Evolutionary conservation across 2,888 invertebrate species (phyloP).

Genomic region (Epirrhoe tristata): DNA sequence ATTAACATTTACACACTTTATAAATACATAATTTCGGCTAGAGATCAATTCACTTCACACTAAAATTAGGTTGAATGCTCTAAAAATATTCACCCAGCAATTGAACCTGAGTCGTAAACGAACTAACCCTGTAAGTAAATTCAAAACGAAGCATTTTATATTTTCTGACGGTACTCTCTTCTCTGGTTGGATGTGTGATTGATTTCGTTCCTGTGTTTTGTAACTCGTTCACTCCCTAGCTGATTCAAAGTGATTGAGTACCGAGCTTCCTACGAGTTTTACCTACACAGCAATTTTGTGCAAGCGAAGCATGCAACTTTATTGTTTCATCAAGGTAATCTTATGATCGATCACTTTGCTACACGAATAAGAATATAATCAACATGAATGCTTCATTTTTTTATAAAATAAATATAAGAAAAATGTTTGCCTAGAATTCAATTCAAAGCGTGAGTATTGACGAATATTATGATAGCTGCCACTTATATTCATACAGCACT

Average conservation of each 20-base stretch:
- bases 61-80: too few species aligned
- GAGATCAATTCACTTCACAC: too few species aligned
- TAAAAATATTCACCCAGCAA: too few species aligned
- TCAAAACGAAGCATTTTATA: conserved; percentile 29
- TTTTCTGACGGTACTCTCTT: conserved; percentile 35
- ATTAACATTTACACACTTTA: too few species aligned
- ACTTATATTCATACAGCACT: not conserved
- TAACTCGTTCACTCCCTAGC: conserved; percentile 34
- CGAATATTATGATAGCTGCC: not conserved
- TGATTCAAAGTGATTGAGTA: conserved; percentile 35
- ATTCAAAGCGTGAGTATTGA: not conserved
- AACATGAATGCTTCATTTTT: not conserved
- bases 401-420: not conserved
- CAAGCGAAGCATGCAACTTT: conserved; percentile 32
- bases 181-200: conserved; percentile 48
- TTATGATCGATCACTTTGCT: conserved; percentile 28
- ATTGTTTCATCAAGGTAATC: conserved; percentile 29
- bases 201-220: conserved; percentile 54
- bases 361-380: conserved; percentile 5
- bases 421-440: not conserved
- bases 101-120: conserved; percentile 6
- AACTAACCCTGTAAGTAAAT: conserved; percentile 7
- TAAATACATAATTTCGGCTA: too few species aligned
- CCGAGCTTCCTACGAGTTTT: conserved; percentile 21
- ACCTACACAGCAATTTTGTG: conserved; percentile 28